phyloP scores from a whole-genome alignment of 2,113 vertebrate genomes.

The Ciconia stormi region DNA sequence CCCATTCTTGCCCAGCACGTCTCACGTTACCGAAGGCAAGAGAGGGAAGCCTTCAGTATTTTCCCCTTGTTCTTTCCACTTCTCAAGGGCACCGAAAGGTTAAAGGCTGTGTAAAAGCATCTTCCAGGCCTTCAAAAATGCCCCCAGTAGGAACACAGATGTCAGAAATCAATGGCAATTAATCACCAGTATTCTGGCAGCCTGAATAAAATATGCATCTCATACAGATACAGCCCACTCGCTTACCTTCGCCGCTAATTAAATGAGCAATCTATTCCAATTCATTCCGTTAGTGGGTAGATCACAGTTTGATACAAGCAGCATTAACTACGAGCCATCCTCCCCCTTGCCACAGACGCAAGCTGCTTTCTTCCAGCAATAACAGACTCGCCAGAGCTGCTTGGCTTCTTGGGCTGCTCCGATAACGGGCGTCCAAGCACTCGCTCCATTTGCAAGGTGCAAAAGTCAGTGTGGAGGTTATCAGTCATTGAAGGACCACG shows the following conservation, averaged over 20 bases:
- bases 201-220: neutral
- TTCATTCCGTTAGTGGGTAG: neutral
- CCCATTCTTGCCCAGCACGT: neutral
- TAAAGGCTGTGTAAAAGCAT: neutral
- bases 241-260: neutral
- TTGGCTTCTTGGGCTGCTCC: neutral
- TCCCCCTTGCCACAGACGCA: neutral
- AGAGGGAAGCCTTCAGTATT: neutral
- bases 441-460: fast-evolving
- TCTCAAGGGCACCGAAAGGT: neutral
- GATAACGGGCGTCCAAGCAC: neutral
- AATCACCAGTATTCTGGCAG: neutral
- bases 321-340: neutral
- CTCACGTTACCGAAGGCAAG: too few relatives aligned
- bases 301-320: neutral
- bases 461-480: neutral
- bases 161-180: neutral
- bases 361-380: neutral
- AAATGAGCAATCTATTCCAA: neutral
- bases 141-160: neutral
- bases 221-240: neutral
- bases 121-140: neutral
- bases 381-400: neutral
- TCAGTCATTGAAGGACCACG: neutral
- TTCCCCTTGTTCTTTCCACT: neutral